A percentile compares a stretch with the other conserved stretches of the same genome.
phyloP scores from a whole-genome alignment of 37 sponge, comb jelly and placozoan species.

The Halisarca cf. caerulea region DNA sequence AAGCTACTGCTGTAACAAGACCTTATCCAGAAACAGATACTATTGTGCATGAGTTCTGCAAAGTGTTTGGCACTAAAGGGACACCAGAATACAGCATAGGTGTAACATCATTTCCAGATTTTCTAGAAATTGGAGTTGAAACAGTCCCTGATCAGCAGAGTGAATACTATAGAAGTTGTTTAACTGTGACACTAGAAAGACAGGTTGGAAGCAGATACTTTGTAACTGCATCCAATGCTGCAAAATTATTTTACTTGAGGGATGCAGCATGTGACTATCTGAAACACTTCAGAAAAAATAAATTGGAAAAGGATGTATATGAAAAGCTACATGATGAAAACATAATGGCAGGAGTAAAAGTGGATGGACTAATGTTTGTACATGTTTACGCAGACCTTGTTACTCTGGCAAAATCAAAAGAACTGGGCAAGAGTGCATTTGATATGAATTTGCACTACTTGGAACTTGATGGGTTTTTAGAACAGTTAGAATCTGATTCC shows the following conservation, averaged over 20 bases:
- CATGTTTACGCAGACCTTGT: conserved; percentile 52
- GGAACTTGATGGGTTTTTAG: conserved; percentile 35
- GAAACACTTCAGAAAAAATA: conserved; percentile 39
- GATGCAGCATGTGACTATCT: conserved; percentile 40
- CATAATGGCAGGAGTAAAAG: conserved; percentile 2
- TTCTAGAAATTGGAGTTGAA: conserved; percentile 6
- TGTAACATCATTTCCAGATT: conserved; percentile 36
- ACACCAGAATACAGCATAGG: conserved; percentile 47
- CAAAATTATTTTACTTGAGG: conserved; percentile 34
- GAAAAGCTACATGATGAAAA: conserved; percentile 12
- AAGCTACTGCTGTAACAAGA: not conserved
- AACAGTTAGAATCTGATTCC: conserved; percentile 31
- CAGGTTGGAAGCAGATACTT: conserved; percentile 54
- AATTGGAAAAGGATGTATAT: conserved; percentile 14
- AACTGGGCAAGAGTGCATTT: conserved; percentile 22
- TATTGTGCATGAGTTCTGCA: conserved; percentile 57
- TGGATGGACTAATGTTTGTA: conserved; percentile 41
- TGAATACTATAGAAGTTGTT: conserved; percentile 26
- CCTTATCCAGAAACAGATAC: not conserved
- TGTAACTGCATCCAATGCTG: conserved; percentile 47
- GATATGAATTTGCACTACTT: conserved; percentile 45
- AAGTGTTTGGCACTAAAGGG: conserved; percentile 40
- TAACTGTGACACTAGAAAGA: conserved; percentile 18
- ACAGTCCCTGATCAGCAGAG: not conserved
- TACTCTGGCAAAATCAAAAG: conserved; percentile 42